Percentiles rank a stretch among this genome's conserved stretches.
Evolutionary conservation across 2,113 vertebrate genomes (phyloP).

Genomic region (Mandrillus leucophaeus): DNA sequence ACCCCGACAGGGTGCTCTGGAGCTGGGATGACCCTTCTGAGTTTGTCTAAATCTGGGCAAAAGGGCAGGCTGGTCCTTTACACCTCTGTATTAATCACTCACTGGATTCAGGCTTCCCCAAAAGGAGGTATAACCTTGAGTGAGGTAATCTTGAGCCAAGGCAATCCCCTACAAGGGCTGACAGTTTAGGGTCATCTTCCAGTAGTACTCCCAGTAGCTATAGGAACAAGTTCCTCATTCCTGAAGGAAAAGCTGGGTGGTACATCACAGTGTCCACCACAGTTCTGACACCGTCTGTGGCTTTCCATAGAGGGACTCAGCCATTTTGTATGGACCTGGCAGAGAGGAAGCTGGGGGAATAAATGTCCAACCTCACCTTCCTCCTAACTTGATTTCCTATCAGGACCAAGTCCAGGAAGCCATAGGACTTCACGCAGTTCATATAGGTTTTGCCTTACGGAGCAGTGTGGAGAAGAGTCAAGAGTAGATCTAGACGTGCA

Average conservation of each 20-base stretch:
- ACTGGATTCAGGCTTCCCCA: not conserved
- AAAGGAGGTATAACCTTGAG: not conserved
- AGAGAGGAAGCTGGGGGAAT: not conserved
- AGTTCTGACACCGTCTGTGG: not conserved
- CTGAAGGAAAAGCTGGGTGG: not conserved
- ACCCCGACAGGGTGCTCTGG: not conserved
- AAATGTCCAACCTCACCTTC: not conserved
- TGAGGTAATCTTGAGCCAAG: not conserved
- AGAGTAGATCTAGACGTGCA: not conserved
- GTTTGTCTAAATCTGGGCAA: not conserved
- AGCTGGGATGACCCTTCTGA: not conserved
- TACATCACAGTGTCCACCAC: not conserved
- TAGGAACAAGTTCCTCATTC: not conserved
- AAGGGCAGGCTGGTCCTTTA: not conserved
- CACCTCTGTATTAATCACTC: not conserved
- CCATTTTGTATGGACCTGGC: not conserved
- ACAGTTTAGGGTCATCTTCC: not conserved
- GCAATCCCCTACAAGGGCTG: not conserved
- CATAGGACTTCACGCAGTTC: not conserved
- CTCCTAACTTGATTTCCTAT: not conserved
- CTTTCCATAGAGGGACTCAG: not conserved
- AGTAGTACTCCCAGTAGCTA: not conserved
- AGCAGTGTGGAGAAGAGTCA: not conserved
- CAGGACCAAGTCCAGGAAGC: not conserved
- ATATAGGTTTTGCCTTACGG: not conserved